phyloP scores from a whole-genome alignment of 1,140 invertebrate species.

The Drosophila obscura region DNA sequence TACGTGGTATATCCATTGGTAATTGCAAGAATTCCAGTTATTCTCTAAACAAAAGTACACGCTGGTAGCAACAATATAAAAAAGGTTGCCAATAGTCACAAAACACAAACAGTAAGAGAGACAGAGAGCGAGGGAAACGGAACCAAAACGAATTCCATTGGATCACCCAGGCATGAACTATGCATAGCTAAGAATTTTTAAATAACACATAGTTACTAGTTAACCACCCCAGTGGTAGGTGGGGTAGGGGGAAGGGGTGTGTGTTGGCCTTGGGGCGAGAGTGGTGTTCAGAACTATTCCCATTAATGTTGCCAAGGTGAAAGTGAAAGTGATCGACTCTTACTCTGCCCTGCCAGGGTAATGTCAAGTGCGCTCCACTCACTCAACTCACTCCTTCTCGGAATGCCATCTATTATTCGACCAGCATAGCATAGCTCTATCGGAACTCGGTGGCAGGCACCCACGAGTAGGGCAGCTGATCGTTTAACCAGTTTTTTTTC shows the following conservation, averaged over 20 bases:
- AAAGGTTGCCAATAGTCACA: conserved; percentile 7
- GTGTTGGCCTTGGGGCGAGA: no score
- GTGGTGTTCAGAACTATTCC: conserved; percentile 15
- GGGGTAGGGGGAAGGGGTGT: no score
- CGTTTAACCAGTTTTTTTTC: conserved; percentile 36
- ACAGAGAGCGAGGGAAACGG: background rate
- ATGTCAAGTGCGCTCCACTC: conserved; percentile 35
- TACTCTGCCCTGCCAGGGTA: conserved; percentile 26
- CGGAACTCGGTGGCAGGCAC: conserved; percentile 18
- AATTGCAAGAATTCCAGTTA: conserved; percentile 49
- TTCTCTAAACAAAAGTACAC: conserved; percentile 25
- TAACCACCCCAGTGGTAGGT: background rate
- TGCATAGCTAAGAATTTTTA: conserved; percentile 63
- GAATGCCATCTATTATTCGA: conserved; percentile 23
- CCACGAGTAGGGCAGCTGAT: conserved; percentile 48
- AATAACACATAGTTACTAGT: conserved; percentile 1
- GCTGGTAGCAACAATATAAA: background rate
- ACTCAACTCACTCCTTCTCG: conserved; percentile 4
- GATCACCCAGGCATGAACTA: conserved; percentile 71
- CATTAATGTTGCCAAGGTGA: conserved; percentile 23
- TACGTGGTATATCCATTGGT: background rate
- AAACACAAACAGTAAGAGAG: conserved; percentile 13
- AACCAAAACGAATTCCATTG: conserved; percentile 52
- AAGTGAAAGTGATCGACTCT: conserved; percentile 59
- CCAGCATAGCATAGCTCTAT: conserved; percentile 1